Percentiles rank a stretch among this genome's conserved stretches.
These are phyloP conservation scores for Epirrhoe alternata DNA, from an alignment of 2,888 invertebrate species.

Conservation along the genomic window DNA sequence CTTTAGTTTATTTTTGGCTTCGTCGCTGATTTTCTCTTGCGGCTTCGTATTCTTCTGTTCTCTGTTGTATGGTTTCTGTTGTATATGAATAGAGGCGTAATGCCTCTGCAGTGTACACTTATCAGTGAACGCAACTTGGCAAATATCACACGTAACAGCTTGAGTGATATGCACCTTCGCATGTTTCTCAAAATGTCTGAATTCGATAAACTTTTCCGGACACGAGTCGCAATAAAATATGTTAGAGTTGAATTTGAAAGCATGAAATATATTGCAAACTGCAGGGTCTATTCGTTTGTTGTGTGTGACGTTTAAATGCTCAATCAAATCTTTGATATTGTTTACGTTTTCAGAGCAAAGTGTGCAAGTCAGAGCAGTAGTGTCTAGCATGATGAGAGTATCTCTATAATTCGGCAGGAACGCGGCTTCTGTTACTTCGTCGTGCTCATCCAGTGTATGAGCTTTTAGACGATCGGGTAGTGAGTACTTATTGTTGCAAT, in stretches of 20 bases:
- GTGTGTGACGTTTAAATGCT: constrained; percentile 32
- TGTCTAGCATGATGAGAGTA: constrained; percentile 34
- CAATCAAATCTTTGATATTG: constrained; percentile 21
- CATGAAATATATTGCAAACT: constrained; percentile 50
- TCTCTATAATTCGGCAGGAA: constrained; percentile 24
- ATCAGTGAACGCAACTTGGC: constrained; percentile 48
- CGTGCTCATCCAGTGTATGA: constrained; percentile 48
- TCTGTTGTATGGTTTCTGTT: too few relatives aligned
- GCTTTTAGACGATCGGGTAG: constrained; percentile 56
- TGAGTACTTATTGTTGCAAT: constrained; percentile 53
- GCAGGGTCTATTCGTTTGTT: constrained; percentile 30
- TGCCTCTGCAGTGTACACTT: not conserved
- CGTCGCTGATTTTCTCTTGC: not conserved
- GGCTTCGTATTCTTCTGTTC: too few relatives aligned
- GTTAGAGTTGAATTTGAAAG: constrained; percentile 53
- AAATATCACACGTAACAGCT: constrained; percentile 52
- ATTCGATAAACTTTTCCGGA: constrained; percentile 47
- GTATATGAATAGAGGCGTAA: not conserved
- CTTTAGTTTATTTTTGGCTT: not conserved
- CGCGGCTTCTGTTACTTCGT: constrained; percentile 24
- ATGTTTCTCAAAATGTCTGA: constrained; percentile 53
- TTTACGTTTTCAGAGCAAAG: constrained; percentile 24
- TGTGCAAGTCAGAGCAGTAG: constrained; percentile 32
- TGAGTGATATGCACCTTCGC: constrained; percentile 53
- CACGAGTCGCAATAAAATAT: constrained; percentile 51